Evolutionary conservation across 2,113 vertebrate species (phyloP).

Genomic region (Chionis minor): DNA sequence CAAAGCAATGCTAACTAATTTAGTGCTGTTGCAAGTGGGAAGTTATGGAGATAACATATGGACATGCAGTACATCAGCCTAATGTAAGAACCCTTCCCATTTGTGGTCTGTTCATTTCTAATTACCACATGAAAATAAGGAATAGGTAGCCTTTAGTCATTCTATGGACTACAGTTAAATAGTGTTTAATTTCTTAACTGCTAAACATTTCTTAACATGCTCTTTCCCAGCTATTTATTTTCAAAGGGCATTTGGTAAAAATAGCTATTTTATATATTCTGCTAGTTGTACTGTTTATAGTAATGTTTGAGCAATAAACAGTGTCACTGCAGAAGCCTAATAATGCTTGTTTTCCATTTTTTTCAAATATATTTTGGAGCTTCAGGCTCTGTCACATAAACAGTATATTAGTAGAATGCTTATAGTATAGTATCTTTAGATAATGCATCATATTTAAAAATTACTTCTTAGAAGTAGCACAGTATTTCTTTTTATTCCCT

Average conservation of each 20-base stretch:
- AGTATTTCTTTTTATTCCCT: background rate
- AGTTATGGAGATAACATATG: background rate
- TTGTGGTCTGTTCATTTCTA: background rate
- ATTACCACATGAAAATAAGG: background rate
- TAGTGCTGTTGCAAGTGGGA: background rate
- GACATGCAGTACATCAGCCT: background rate
- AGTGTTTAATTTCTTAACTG: background rate
- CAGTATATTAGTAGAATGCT: background rate
- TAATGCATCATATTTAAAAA: background rate
- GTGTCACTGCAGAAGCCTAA: background rate
- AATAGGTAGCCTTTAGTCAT: background rate
- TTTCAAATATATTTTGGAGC: background rate
- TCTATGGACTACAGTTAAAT: background rate
- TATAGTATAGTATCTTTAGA: background rate
- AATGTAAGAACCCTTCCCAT: background rate
- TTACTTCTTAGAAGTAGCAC: background rate
- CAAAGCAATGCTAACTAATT: background rate
- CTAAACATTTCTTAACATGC: background rate
- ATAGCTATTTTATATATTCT: background rate
- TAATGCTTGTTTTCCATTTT: background rate
- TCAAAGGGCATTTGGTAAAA: slow-evolving; percentile 12
- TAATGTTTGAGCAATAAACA: background rate
- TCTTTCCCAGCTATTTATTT: background rate
- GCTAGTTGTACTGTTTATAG: background rate
- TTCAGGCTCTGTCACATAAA: background rate